These are phyloP conservation scores for Scyliorhinus canicula DNA, from an alignment of 2,797 vertebrate species.

Conservation along the genomic window DNA sequence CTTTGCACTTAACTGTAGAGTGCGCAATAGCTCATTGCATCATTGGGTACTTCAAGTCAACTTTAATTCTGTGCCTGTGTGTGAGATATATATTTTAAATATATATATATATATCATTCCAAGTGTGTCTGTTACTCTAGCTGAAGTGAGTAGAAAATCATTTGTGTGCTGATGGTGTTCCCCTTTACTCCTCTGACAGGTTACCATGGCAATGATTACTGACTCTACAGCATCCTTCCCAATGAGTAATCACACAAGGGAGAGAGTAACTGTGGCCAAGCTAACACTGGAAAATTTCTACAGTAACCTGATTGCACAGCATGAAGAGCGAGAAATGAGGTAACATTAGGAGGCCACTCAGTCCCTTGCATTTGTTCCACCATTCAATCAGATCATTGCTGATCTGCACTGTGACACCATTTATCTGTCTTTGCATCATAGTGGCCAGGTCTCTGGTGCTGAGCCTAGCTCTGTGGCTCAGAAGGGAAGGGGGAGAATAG, in stretches of 20 bases:
- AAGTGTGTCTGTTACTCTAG: background rate
- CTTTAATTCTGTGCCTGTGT: background rate
- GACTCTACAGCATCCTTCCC: slow-evolving; percentile 80
- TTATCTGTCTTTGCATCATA: background rate
- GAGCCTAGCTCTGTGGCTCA: no score
- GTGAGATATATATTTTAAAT: background rate
- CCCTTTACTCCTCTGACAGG: slow-evolving; percentile 49
- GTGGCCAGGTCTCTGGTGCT: no score
- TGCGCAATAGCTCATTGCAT: background rate
- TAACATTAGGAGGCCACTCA: slow-evolving; percentile 44
- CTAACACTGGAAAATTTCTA: slow-evolving; percentile 97
- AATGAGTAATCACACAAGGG: slow-evolving; percentile 98
- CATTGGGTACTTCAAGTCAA: background rate
- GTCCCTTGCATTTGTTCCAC: no score
- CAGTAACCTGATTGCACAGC: slow-evolving; percentile 91
- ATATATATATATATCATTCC: no score
- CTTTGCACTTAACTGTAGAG: no score
- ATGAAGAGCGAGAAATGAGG: slow-evolving; percentile 96
- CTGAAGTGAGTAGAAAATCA: background rate
- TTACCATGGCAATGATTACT: slow-evolving; percentile 92
- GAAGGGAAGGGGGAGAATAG: no score
- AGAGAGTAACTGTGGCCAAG: slow-evolving; percentile 95
- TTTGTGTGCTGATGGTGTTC: background rate
- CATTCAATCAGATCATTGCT: background rate
- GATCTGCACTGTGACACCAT: background rate